These are phyloP conservation scores for Dromius quadrimaculatus DNA, from an alignment of 2,888 invertebrate species.

Conservation along the genomic window DNA sequence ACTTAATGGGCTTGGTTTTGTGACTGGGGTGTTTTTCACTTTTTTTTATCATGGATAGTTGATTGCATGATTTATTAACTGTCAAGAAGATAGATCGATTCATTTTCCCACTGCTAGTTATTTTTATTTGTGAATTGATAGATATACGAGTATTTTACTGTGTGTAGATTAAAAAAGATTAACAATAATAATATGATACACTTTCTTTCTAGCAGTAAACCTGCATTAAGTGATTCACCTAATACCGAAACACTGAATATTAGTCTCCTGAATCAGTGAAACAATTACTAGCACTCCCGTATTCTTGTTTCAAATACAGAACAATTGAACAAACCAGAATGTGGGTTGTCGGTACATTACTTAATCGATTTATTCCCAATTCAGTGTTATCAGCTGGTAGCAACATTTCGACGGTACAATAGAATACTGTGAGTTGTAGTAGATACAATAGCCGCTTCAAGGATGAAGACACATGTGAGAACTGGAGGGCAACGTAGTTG, in stretches of 20 bases:
- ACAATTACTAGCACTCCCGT: too few species aligned
- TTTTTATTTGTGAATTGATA: not conserved
- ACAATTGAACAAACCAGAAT: slow-evolving; percentile 21
- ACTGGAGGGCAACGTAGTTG: too few species aligned
- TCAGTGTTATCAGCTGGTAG: slow-evolving; percentile 14
- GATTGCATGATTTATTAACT: slow-evolving; percentile 45
- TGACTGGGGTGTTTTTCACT: slow-evolving; percentile 8
- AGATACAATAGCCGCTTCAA: too few species aligned
- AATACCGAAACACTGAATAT: not conserved
- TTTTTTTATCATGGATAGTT: slow-evolving; percentile 40
- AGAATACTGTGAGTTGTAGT: too few species aligned
- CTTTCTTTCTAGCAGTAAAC: not conserved
- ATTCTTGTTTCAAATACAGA: slow-evolving; percentile 30
- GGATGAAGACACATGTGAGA: too few species aligned
- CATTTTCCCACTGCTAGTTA: not conserved
- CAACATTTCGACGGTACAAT: too few species aligned
- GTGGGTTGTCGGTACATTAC: slow-evolving; percentile 30
- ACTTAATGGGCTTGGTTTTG: slow-evolving; percentile 30
- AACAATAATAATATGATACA: not conserved
- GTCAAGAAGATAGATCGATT: slow-evolving; percentile 5
- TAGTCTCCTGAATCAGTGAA: slow-evolving; percentile 1
- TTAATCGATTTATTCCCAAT: slow-evolving; percentile 42
- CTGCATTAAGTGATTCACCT: not conserved
- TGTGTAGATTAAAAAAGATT: not conserved
- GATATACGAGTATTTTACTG: slow-evolving; percentile 11